Base-by-base conservation (phyloP, 1,140 invertebrate genomes). In the Bradynema listronoti region DNA sequence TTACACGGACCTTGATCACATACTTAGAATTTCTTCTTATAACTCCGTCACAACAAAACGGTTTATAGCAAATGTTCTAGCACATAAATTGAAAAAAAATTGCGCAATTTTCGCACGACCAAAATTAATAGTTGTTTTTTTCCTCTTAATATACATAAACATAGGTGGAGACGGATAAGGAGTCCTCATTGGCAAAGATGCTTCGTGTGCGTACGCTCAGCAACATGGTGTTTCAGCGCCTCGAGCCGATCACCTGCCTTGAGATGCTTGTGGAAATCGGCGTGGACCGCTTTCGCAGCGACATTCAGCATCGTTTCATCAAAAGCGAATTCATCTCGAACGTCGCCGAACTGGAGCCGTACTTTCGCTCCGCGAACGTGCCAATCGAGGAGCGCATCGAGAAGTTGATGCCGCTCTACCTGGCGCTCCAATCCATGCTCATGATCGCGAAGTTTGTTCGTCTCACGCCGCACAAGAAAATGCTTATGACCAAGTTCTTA, bases 171-270 rank as follows among this genome's bases (percentile, higher is more conserved):
- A 11, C 57, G 4, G 59, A 30, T 34, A 63, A 53, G 50, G 43
- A 43, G 24, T 61, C 56, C 39, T 61, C 59, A 46, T 61, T 61
- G 27, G 59, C 59, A 22, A 61, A 61, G 50, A 61, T 61, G 59
- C 24, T 61, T 6, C n/a, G 59, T 24, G 39, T 61, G 25, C 58
- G 57, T 6, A 61, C 56, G 14, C 58, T 55, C 5, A 45, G 46
- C n/a, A 43, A 61, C 29, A 61, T 61, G 3, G 47, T 61, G n/a
- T 61, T 61, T n/a, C 42, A 16, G 11, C 56, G 59, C 22, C 41
- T 61, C 11, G 59, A 61, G 42, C 56, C 49, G 22, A 46, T 61
- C 29, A 59, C 30, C 43, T 61, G 59, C 59, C 36, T 61, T 3
- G 22, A 25, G 54, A 58, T 52, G 54, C 24, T 56, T 16, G 51